A percentile compares a stretch with the other conserved stretches of the same genome.
Conservation (phyloP, 2,797 vertebrate genomes). For the Lepilemur septentrionalis region DNA sequence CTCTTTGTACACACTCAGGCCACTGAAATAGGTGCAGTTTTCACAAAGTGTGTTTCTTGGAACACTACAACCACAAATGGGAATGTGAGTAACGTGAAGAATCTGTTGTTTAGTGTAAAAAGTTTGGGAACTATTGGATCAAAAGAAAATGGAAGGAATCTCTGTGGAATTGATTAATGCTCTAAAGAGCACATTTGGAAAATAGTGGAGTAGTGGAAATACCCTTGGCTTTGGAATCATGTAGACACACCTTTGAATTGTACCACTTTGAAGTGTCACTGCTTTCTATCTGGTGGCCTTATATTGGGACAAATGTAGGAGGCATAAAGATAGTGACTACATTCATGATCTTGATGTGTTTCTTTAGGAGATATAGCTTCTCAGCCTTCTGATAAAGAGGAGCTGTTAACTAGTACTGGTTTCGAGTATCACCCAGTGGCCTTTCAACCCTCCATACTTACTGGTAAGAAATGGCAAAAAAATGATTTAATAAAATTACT, state of each 20-base stretch:
- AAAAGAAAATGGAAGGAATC: conserved; percentile 2
- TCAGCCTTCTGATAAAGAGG: conserved; percentile 83
- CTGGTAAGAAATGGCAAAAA: conserved; percentile 85
- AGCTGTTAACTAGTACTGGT: conserved; percentile 85
- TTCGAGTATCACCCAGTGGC: conserved; percentile 92
- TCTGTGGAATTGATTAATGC: background rate
- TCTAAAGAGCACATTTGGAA: background rate
- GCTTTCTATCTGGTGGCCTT: background rate
- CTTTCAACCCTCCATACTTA: conserved; percentile 92
- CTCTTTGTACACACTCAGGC: background rate
- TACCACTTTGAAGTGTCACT: background rate
- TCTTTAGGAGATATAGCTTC: conserved; percentile 87
- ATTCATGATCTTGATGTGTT: conserved; percentile 3
- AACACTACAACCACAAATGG: background rate
- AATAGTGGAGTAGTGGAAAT: background rate
- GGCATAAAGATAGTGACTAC: background rate
- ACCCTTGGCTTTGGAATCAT: background rate
- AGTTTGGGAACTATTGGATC: background rate
- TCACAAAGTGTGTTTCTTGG: background rate
- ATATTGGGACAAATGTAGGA: background rate
- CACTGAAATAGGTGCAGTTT: background rate
- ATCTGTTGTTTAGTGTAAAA: background rate
- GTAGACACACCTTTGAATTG: background rate
- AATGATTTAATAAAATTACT: background rate
- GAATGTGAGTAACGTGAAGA: background rate